These are phyloP conservation scores for Drosophila subsilvestris DNA, from an alignment of 2,888 invertebrate species.

Conservation along the genomic window DNA sequence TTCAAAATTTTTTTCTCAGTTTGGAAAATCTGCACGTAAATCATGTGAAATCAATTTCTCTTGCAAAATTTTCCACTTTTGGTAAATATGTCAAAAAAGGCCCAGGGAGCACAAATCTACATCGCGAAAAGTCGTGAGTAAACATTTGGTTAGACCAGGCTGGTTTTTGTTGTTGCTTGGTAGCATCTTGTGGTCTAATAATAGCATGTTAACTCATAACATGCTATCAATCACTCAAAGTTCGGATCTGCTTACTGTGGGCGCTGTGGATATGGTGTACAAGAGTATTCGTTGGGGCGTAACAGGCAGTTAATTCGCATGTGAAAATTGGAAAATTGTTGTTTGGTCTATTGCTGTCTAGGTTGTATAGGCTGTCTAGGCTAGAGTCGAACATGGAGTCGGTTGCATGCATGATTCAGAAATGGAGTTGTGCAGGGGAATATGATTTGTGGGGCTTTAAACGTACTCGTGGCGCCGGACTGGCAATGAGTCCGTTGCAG, in stretches of 20 bases:
- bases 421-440: slow-evolving; percentile 34
- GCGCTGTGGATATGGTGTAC: slow-evolving; percentile 44
- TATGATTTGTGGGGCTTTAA: slow-evolving; percentile 49
- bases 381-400: slow-evolving; percentile 36
- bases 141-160: slow-evolving; percentile 67
- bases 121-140: slow-evolving; percentile 68
- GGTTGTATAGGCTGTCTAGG: slow-evolving; percentile 15
- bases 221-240: slow-evolving; percentile 81
- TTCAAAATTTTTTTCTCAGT: slow-evolving; percentile 69
- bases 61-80: slow-evolving; percentile 78
- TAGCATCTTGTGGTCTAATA: slow-evolving; percentile 77
- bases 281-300: slow-evolving; percentile 31
- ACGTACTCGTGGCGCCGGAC: slow-evolving; percentile 52
- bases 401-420: slow-evolving; percentile 65
- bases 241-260: slow-evolving; percentile 47
- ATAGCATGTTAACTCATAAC: slow-evolving; percentile 80
- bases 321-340: slow-evolving; percentile 79
- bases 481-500: background rate
- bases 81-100: slow-evolving; percentile 74
- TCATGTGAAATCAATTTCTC: slow-evolving; percentile 82
- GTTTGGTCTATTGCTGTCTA: slow-evolving; percentile 18
- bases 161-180: slow-evolving; percentile 54
- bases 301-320: slow-evolving; percentile 68
- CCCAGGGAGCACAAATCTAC: slow-evolving; percentile 44
- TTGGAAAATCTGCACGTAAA: slow-evolving; percentile 74